phyloP scores from a whole-genome alignment of 2,113 vertebrate genomes.

The Stigmatopora nigra region DNA sequence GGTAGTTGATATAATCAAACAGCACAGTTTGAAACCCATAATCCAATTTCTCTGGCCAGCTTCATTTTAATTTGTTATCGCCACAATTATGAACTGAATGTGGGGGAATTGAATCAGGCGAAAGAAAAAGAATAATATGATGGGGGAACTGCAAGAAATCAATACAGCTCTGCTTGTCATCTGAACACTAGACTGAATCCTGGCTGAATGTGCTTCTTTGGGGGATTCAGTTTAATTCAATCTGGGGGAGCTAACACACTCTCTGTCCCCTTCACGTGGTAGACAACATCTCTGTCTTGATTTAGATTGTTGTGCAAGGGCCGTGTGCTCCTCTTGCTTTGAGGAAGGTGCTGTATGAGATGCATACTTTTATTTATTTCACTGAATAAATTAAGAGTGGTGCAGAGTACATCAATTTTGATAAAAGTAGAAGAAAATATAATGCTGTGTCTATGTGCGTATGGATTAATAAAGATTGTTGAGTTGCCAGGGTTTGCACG shows the following conservation, averaged over 20 bases:
- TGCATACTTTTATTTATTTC: constrained; percentile 33
- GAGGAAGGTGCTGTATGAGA: constrained; percentile 24
- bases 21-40: constrained; percentile 58
- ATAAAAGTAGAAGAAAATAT: no score
- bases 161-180: constrained; percentile 58
- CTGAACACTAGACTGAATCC: constrained; percentile 59
- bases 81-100: constrained; percentile 63
- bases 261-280: constrained; percentile 56
- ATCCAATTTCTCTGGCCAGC: constrained; percentile 58
- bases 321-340: constrained; percentile 32
- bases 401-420: background rate
- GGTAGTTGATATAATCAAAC: constrained; percentile 63
- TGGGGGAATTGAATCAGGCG: constrained; percentile 58
- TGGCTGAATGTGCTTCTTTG: constrained; percentile 59
- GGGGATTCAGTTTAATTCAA: constrained; percentile 65
- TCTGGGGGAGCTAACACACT: constrained; percentile 54
- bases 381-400: background rate
- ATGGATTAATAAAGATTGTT: constrained; percentile 9
- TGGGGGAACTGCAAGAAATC: constrained; percentile 62
- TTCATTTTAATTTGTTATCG: constrained; percentile 62
- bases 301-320: constrained; percentile 46
- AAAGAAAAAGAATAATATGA: constrained; percentile 62
- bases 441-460: background rate
- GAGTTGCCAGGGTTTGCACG: constrained; percentile 16
- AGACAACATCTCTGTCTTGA: constrained; percentile 66